Evolutionary conservation across 2,797 vertebrate genomes (phyloP), one percentile per base, ranked within the genome.

Genomic region (Sebastes flavidus): DNA sequence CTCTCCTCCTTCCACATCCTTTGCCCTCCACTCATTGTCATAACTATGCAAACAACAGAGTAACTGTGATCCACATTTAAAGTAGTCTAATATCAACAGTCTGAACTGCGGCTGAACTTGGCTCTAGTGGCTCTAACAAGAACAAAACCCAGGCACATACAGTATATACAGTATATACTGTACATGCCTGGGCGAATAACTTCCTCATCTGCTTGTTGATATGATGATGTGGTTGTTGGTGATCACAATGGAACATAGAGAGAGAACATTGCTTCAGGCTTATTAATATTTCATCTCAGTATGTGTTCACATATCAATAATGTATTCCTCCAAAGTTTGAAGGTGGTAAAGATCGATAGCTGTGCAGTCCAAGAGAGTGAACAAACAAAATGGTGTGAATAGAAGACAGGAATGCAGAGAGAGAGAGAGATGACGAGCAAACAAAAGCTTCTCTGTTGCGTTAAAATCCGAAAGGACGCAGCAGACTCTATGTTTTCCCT

Each of bases 1-100:
- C 60, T 62, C 81, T 86, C 78, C 77, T 81, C 83, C 84, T 81
- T 72, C 78, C 49, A 22, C 65, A 84, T 88, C 75, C 65, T 81
- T 63, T 87, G 67, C 87, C 75, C 81, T 81, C 79, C 75, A 74
- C 58, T 87, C 79, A 63, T 87, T 85, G 86, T 88, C 83, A 84
- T 83, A 85, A 75, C 66, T 72, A 55, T 42, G 60, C 76, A 58
- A 85, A 87, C 77, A 69, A 83, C 72, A 76, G 34, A 75, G 72
- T 54, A 61, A 77, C 77, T 76, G 72, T 52, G 72, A 85, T 83
- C 60, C 76, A 84, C 65, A 83, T 84, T 67, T 62, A 34, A 36
- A 78, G 65, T 24, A 42, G 66, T 73, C 9, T 49, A 61, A 75
- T 20, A 77, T 71, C 55, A 78, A 75, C 70, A 63, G 34, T 27